Conservation (phyloP, 2,888 invertebrate genomes). For the Agrochola lota region DNA sequence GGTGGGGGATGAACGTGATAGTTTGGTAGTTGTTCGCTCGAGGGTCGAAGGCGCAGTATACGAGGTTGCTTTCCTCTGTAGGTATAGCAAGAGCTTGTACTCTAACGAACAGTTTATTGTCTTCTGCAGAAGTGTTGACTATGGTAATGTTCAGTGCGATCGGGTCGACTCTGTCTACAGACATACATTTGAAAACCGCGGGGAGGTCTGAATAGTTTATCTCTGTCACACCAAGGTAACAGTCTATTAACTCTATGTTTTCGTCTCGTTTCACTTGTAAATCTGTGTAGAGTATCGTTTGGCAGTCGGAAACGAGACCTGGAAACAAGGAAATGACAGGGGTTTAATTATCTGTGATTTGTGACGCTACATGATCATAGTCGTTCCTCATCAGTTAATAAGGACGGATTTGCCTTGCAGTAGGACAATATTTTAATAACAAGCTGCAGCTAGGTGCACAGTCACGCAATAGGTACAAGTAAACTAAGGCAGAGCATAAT, state of each 20-base stretch:
- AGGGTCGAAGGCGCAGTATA: constrained; percentile 88
- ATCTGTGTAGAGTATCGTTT: constrained; percentile 92
- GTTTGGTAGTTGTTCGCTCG: constrained; percentile 79
- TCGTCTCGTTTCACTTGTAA: constrained; percentile 90
- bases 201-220: constrained; percentile 77
- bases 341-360: neutral
- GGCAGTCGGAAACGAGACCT: constrained; percentile 93
- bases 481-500: neutral
- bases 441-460: neutral
- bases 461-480: neutral
- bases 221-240: constrained; percentile 74
- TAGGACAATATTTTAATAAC: neutral
- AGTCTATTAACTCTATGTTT: constrained; percentile 80
- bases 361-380: no score
- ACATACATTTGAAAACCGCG: constrained; percentile 89
- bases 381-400: neutral
- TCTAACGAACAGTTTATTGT: constrained; percentile 79
- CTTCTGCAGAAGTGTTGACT: constrained; percentile 77
- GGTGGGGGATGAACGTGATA: constrained; percentile 89
- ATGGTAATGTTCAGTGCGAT: constrained; percentile 83
- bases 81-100: constrained; percentile 90
- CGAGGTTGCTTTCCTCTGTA: constrained; percentile 84
- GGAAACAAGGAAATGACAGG: constrained; percentile 73
- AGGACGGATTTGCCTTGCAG: neutral
- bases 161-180: constrained; percentile 76